Percentiles rank a stretch among this genome's conserved stretches.
phyloP scores from a whole-genome alignment of 2,888 invertebrate genomes.

The Syrista parreyssii region DNA sequence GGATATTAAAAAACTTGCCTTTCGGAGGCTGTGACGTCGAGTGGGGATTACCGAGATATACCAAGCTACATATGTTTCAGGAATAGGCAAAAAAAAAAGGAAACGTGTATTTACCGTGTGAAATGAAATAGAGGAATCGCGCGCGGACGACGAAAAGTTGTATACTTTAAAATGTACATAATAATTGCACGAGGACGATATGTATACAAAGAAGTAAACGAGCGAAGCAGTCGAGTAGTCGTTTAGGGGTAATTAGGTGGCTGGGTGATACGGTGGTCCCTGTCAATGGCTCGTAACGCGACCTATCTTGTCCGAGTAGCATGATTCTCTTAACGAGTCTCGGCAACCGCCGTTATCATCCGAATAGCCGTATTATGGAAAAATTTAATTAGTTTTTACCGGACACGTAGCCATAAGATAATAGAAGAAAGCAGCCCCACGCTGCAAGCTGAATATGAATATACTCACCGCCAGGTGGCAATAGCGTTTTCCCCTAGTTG shows the following conservation, averaged over 20 bases:
- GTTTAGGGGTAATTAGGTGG: constrained; percentile 38
- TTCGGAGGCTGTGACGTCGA: too few species aligned
- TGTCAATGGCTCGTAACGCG: constrained; percentile 30
- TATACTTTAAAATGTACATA: too few species aligned
- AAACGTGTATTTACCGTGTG: too few species aligned
- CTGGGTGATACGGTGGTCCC: constrained; percentile 28
- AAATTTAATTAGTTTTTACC: constrained; percentile 55
- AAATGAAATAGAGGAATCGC: too few species aligned
- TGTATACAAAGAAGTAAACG: too few species aligned
- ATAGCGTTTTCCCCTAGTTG: constrained; percentile 33
- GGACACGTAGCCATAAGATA: constrained; percentile 39
- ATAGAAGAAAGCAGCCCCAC: constrained; percentile 39
- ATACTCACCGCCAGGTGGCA: constrained; percentile 24
- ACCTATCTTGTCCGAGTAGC: constrained; percentile 14
- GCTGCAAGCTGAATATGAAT: constrained; percentile 45
- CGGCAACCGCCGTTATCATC: constrained; percentile 42
- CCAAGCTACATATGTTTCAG: too few species aligned
- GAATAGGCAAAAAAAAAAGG: too few species aligned
- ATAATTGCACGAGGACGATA: too few species aligned
- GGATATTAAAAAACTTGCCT: too few species aligned
- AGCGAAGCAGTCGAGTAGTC: constrained; percentile 11
- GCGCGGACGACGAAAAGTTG: too few species aligned
- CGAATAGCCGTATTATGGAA: constrained; percentile 46
- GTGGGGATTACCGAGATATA: too few species aligned
- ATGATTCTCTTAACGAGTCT: constrained; percentile 23